These are phyloP conservation scores for Psittacula derbiana DNA, from an alignment of 2,797 vertebrate genomes.

Conservation along the genomic window DNA sequence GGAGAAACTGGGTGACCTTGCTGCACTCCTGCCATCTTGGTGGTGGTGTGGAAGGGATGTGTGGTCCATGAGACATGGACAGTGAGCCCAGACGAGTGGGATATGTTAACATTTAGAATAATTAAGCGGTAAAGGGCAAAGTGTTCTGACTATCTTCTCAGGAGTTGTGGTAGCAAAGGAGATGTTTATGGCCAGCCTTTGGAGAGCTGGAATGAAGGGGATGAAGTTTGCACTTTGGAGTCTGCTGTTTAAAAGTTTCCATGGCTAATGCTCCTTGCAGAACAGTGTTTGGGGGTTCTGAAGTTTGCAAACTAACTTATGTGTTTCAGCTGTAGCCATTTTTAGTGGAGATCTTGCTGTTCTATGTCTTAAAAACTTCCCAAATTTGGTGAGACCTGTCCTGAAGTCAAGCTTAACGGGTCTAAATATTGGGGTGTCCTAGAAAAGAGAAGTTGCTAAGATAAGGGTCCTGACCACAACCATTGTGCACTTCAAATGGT, in stretches of 20 bases:
- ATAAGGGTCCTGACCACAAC: background rate
- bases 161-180: background rate
- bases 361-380: accelerated
- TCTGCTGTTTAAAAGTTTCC: background rate
- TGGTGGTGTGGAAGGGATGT: background rate
- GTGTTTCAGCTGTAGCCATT: background rate
- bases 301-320: background rate
- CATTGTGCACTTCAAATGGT: background rate
- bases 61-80: background rate
- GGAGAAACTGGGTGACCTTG: background rate
- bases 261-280: background rate
- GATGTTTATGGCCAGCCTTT: background rate
- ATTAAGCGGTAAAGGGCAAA: background rate
- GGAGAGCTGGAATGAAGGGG: background rate
- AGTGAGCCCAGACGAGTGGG: background rate
- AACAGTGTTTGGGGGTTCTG: background rate
- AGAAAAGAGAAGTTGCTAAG: background rate
- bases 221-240: background rate
- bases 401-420: background rate
- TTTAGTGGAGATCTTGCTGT: background rate
- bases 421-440: background rate
- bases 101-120: background rate
- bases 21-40: background rate
- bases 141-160: background rate
- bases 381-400: background rate